Percentiles rank a stretch among this genome's conserved stretches.
phyloP scores from a whole-genome alignment of 2,113 vertebrate genomes.

The Pitta sordida region DNA sequence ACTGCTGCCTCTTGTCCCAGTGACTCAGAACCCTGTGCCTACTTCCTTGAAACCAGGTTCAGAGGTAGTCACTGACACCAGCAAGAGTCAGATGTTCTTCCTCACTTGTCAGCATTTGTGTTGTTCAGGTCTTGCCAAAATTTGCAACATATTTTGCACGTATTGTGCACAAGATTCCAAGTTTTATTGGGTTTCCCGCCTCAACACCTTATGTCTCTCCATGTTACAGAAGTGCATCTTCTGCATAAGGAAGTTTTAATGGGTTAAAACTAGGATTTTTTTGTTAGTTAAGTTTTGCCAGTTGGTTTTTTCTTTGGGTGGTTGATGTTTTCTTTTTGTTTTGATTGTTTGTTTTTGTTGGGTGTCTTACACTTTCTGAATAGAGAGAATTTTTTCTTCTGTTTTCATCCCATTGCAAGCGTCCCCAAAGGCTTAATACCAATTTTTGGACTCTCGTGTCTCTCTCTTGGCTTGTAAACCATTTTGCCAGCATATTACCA shows the following conservation, averaged over 20 bases:
- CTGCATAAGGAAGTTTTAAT: neutral
- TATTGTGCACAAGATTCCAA: neutral
- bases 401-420: neutral
- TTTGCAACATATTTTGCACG: fast-evolving
- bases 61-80: fast-evolving
- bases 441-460: neutral
- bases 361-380: neutral
- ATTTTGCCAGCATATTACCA: neutral
- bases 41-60: fast-evolving
- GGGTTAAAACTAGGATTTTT: neutral
- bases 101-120: neutral
- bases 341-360: neutral
- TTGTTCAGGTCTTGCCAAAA: neutral
- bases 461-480: neutral
- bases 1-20: neutral
- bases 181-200: neutral
- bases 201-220: neutral
- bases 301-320: neutral
- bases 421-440: neutral
- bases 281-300: neutral
- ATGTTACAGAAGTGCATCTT: neutral
- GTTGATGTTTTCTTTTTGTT: neutral
- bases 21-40: neutral
- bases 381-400: neutral
- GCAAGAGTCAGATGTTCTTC: fast-evolving